A percentile compares a stretch with the other conserved stretches of the same genome.
These are phyloP conservation scores for Torymus tubicola DNA, from an alignment of 2,888 invertebrate species.

Conservation along the genomic window DNA sequence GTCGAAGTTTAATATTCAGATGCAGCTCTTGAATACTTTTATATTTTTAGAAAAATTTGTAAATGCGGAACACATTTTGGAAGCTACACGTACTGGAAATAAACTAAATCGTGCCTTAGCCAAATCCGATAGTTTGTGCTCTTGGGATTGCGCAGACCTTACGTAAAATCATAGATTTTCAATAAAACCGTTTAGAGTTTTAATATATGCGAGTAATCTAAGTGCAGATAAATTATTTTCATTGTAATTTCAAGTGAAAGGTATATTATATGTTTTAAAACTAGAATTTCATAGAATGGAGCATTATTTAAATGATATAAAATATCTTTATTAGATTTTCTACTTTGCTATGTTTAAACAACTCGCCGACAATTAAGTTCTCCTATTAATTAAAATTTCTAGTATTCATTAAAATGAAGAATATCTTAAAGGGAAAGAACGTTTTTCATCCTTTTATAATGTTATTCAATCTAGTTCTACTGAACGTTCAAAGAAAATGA, in stretches of 20 bases:
- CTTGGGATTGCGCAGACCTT: not conserved
- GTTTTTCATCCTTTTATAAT: no score
- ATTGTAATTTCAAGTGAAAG: not conserved
- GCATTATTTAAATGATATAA: no score
- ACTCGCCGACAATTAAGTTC: no score
- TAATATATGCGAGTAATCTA: slow-evolving; percentile 2
- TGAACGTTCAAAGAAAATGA: no score
- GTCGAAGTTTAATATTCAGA: no score
- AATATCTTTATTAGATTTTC: no score
- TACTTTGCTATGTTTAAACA: no score
- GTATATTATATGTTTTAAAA: not conserved
- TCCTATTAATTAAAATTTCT: no score
- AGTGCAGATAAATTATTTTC: slow-evolving; percentile 9
- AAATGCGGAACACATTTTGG: not conserved
- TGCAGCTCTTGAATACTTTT: not conserved
- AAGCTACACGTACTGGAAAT: slow-evolving; percentile 23
- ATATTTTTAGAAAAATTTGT: slow-evolving; percentile 1
- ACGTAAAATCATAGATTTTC: slow-evolving; percentile 27
- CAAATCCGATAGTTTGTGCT: slow-evolving; percentile 37
- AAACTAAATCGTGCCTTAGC: slow-evolving; percentile 4
- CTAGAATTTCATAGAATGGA: no score
- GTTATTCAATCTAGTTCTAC: no score
- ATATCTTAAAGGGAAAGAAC: no score
- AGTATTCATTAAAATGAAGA: no score
- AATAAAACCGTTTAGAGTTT: slow-evolving; percentile 6